A percentile compares a stretch with the other conserved stretches of the same genome.
Conservation (phyloP, 2,888 invertebrate species). For the Anarsia innoxiella region DNA sequence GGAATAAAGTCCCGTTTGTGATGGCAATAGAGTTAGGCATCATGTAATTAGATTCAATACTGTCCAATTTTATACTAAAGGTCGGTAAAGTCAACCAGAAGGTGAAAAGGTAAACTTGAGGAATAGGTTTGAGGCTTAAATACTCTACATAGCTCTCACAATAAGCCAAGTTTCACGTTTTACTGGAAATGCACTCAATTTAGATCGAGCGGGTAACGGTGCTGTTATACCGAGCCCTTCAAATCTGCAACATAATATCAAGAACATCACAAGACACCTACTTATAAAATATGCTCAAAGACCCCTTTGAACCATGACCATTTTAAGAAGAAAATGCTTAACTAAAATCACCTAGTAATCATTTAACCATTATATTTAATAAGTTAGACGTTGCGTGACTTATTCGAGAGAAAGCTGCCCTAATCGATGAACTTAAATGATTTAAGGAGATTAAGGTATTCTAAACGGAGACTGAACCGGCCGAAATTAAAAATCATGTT, state of each 20-base stretch:
- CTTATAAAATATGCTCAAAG: no score
- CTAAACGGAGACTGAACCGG: constrained; percentile 28
- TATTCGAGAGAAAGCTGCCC: constrained; percentile 50
- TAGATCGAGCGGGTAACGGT: constrained; percentile 24
- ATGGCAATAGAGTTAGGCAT: constrained; percentile 25
- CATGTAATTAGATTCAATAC: constrained; percentile 40
- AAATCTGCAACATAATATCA: constrained; percentile 9
- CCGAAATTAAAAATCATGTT: constrained; percentile 47
- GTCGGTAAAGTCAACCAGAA: constrained; percentile 35
- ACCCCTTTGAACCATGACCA: constrained; percentile 11
- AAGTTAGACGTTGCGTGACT: constrained; percentile 46
- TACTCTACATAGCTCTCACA: constrained; percentile 55
- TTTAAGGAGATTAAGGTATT: constrained; percentile 40
- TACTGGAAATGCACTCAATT: constrained; percentile 49
- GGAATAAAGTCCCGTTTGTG: constrained; percentile 10
- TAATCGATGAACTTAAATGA: constrained; percentile 51
- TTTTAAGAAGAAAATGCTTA: constrained; percentile 14
- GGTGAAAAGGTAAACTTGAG: constrained; percentile 31
- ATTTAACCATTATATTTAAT: constrained; percentile 33
- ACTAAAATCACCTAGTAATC: constrained; percentile 19
- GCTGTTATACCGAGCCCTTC: constrained; percentile 5
- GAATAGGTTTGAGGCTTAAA: constrained; percentile 35
- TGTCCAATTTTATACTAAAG: constrained; percentile 44
- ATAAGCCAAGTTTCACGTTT: constrained; percentile 49
- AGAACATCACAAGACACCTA: no score